A percentile compares a stretch with the other conserved stretches of the same genome.
These are phyloP conservation scores for Thripadectes ignobilis DNA, from an alignment of 2,797 vertebrate genomes.

Conservation along the genomic window DNA sequence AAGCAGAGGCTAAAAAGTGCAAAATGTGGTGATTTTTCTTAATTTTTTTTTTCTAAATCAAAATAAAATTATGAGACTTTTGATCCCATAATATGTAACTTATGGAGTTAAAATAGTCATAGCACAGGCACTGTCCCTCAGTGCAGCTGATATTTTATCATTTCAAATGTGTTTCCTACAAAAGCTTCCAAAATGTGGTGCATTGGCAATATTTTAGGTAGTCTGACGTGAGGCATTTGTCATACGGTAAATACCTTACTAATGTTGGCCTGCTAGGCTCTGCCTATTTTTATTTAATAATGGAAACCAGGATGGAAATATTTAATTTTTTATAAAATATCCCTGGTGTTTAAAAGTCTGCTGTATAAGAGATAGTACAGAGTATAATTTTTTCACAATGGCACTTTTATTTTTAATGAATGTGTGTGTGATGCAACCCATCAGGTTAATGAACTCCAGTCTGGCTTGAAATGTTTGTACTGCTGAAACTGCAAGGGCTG, in stretches of 20 bases:
- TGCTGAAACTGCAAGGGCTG: background rate
- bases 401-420: background rate
- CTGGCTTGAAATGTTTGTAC: background rate
- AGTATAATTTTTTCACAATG: background rate
- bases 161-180: background rate
- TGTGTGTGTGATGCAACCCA: background rate
- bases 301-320: background rate
- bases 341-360: background rate
- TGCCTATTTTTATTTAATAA: background rate
- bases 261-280: background rate
- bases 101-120: background rate
- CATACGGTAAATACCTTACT: background rate
- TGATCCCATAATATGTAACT: background rate
- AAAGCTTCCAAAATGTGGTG: background rate
- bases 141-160: background rate
- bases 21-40: background rate
- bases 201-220: background rate
- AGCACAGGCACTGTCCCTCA: background rate
- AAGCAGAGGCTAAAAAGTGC: background rate
- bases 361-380: background rate
- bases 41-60: background rate
- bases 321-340: background rate
- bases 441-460: background rate
- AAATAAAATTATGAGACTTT: background rate
- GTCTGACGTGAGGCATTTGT: background rate